Conservation (phyloP, 2,113 vertebrate species). For the Nothobranchius kuhntae region DNA sequence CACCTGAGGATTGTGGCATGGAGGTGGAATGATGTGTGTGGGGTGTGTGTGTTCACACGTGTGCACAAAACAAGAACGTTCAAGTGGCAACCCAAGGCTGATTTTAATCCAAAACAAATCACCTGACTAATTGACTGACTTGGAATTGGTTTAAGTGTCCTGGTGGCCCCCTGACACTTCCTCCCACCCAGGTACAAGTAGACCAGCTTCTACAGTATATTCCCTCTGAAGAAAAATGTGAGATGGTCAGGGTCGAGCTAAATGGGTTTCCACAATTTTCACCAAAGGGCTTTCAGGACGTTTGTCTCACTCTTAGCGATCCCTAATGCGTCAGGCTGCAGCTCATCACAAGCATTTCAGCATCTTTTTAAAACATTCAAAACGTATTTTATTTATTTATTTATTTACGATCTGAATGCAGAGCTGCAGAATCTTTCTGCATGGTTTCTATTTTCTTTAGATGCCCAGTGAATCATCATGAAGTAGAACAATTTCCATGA, state of each 20-base stretch:
- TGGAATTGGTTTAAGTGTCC: conserved; percentile 66
- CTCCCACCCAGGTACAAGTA: conserved; percentile 16
- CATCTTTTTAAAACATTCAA: background rate
- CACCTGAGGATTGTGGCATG: conserved; percentile 61
- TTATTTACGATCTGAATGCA: no score
- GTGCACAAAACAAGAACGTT: background rate
- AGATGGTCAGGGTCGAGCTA: conserved; percentile 37
- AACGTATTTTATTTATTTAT: no score
- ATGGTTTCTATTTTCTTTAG: no score
- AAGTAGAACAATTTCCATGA: no score
- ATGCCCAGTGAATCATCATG: no score
- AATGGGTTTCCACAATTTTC: conserved; percentile 9
- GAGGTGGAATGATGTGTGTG: conserved; percentile 26
- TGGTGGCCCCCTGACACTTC: background rate
- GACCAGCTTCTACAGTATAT: conserved; percentile 48
- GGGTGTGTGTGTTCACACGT: conserved; percentile 2
- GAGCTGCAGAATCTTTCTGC: no score
- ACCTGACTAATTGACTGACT: conserved; percentile 64
- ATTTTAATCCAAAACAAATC: conserved; percentile 70
- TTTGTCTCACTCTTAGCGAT: background rate
- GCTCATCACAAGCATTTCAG: background rate
- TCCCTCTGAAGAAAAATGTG: conserved; percentile 25
- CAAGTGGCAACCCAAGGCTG: conserved; percentile 49
- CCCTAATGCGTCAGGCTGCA: background rate
- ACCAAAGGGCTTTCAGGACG: background rate